Conservation (phyloP, 2,113 vertebrate genomes). For the Clupea harengus region DNA sequence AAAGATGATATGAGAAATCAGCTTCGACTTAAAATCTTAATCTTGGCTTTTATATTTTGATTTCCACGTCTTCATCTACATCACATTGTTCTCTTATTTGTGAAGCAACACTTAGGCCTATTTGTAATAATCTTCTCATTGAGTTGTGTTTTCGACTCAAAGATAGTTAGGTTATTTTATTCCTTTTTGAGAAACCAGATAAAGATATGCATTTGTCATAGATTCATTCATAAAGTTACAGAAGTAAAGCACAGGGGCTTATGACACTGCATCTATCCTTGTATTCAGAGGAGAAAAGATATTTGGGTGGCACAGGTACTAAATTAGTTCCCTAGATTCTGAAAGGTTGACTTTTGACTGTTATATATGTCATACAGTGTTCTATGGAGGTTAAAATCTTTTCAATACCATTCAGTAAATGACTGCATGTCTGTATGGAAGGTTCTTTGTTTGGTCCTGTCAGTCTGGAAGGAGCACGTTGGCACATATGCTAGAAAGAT, state of each 20-base stretch:
- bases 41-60: not conserved
- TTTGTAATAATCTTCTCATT: no score
- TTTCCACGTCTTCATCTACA: no score
- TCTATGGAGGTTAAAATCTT: not conserved
- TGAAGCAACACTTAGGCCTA: no score
- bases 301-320: not conserved
- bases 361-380: not conserved
- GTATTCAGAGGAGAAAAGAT: not conserved
- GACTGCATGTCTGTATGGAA: not conserved
- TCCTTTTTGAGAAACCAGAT: not conserved
- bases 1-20: no score
- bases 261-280: not conserved
- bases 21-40: not conserved
- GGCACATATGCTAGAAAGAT: constrained; percentile 58
- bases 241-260: not conserved
- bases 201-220: not conserved
- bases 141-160: no score
- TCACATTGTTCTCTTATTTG: no score
- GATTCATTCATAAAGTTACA: not conserved
- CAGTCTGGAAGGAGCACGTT: constrained; percentile 2
- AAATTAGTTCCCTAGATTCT: not conserved
- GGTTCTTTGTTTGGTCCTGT: not conserved
- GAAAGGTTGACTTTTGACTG: not conserved
- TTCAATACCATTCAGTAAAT: not conserved
- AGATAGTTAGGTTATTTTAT: not conserved